Evolutionary conservation across 2,888 invertebrate species (phyloP).

Genomic region (Colletes collaris): DNA sequence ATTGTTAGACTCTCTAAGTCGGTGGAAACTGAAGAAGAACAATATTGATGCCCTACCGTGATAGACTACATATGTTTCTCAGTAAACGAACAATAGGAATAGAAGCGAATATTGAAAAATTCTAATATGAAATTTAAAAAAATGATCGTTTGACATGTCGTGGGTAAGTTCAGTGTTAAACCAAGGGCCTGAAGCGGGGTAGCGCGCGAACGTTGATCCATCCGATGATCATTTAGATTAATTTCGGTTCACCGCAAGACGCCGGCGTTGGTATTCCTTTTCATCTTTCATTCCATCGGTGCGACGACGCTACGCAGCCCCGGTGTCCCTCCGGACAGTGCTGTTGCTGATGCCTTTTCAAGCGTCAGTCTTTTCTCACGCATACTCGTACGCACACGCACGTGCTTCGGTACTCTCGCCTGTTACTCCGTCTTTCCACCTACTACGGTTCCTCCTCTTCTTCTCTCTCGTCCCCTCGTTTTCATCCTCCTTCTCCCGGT

Average conservation of each 20-base stretch:
- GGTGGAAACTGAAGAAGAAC: too few species aligned
- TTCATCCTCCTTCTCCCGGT: slow-evolving; percentile 30
- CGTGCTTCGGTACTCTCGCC: slow-evolving; percentile 37
- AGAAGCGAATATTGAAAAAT: too few species aligned
- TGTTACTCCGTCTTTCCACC: slow-evolving; percentile 18
- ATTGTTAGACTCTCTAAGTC: too few species aligned
- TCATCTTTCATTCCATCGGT: slow-evolving; percentile 59
- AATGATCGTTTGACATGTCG: slow-evolving; percentile 32
- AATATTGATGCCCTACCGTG: too few species aligned
- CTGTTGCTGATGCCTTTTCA: slow-evolving; percentile 25
- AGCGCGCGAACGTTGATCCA: slow-evolving; percentile 50
- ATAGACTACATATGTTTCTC: too few species aligned
- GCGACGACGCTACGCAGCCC: slow-evolving; percentile 16
- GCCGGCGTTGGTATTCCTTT: slow-evolving; percentile 49
- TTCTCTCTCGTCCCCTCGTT: slow-evolving; percentile 14
- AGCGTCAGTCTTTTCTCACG: slow-evolving; percentile 48
- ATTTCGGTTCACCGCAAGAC: slow-evolving; percentile 57
- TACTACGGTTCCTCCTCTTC: slow-evolving; percentile 5
- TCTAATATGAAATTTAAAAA: too few species aligned
- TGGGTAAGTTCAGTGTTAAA: slow-evolving; percentile 45
- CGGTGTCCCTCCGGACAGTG: neutral
- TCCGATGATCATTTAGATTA: slow-evolving; percentile 66
- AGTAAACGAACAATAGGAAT: too few species aligned
- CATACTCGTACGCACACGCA: slow-evolving; percentile 42
- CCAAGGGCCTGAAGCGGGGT: slow-evolving; percentile 39